Evolutionary conservation across 2,888 invertebrate species (phyloP), one percentile per base, ranked within the genome.

Genomic region (Panopea generosa): DNA sequence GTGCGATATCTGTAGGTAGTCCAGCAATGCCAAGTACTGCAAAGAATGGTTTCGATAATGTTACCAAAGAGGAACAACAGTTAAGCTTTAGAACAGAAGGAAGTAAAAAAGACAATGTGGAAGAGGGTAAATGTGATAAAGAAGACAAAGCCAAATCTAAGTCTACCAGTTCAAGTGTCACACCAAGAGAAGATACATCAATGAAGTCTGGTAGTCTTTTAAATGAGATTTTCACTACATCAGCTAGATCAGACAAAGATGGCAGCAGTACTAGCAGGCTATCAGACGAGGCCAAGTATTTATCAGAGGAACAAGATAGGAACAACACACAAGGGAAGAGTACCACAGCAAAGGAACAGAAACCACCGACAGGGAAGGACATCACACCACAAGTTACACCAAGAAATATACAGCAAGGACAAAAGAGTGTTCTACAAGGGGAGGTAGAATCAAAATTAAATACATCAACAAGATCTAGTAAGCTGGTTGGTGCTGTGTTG

Each of bases 171-270:
- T n/a, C n/a, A n/a, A n/a, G n/a, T n/a, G n/a, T n/a, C n/a, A n/a
- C n/a, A n/a, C n/a, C n/a, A n/a, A 18, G 2, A 11, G 59, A 40
- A 22, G 22, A 2, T 40, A 52, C 16, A 1, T 14, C 56, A 27
- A 56, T 22, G 24, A 43, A 20, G 24, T 29, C 29, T 40, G 50
- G 26, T 53, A 40, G 27, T 29, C 29, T 59, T n/a, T n/a, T n/a
- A n/a, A 61, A 66, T 59, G 66, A 73, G 27, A 49, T 67, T 47
- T 73, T 67, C 18, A 73, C 24, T 20, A 29, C 66, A 24, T 55
- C 66, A 20, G 18, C 38, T 20, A 66, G 49, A n/a, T 57, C 67
- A 22, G 14, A 67, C 20, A 61, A 47, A n/a, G n/a, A n/a, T n/a
- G n/a, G n/a, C n/a, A n/a, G n/a, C n/a, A 43, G 26, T n/a, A 24